A percentile compares a stretch with the other conserved stretches of the same genome.
phyloP scores from a whole-genome alignment of 1,140 invertebrate species.

The Mizuhopecten yessoensis region DNA sequence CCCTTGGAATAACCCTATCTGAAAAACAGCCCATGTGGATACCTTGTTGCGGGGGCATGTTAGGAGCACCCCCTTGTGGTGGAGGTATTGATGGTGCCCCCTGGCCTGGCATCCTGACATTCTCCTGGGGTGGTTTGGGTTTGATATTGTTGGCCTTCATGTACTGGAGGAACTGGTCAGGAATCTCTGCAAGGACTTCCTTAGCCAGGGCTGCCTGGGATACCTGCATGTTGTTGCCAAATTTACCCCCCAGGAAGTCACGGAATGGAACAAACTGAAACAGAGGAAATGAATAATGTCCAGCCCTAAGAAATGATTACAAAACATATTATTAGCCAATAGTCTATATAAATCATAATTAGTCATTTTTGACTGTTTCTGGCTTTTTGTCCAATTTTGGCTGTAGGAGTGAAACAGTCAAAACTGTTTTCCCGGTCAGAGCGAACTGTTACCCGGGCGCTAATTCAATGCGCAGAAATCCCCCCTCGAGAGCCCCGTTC shows the following conservation, averaged over 20 bases:
- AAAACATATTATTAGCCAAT: too few species aligned
- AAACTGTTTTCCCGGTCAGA: too few species aligned
- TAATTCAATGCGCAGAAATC: too few species aligned
- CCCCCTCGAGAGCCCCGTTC: too few species aligned
- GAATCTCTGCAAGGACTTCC: slow-evolving; percentile 87
- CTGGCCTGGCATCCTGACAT: slow-evolving; percentile 41
- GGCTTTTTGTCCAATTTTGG: too few species aligned
- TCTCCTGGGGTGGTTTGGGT: slow-evolving; percentile 77
- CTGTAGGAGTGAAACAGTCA: too few species aligned
- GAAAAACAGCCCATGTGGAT: too few species aligned
- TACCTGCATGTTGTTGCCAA: slow-evolving; percentile 65
- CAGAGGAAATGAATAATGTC: not conserved
- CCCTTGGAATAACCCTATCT: too few species aligned
- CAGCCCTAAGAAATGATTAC: too few species aligned
- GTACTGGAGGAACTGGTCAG: slow-evolving; percentile 86
- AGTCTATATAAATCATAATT: too few species aligned
- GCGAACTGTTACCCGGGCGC: too few species aligned
- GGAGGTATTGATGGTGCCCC: slow-evolving; percentile 22
- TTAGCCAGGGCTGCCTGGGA: slow-evolving; percentile 84
- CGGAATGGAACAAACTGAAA: slow-evolving; percentile 86
- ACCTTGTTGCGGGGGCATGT: not conserved
- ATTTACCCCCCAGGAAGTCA: slow-evolving; percentile 80
- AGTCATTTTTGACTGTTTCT: too few species aligned
- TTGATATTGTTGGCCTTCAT: slow-evolving; percentile 86
- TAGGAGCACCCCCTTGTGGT: not conserved